These are phyloP conservation scores for Cyclura pinguis DNA, from an alignment of 2,797 vertebrate genomes.

Conservation along the genomic window DNA sequence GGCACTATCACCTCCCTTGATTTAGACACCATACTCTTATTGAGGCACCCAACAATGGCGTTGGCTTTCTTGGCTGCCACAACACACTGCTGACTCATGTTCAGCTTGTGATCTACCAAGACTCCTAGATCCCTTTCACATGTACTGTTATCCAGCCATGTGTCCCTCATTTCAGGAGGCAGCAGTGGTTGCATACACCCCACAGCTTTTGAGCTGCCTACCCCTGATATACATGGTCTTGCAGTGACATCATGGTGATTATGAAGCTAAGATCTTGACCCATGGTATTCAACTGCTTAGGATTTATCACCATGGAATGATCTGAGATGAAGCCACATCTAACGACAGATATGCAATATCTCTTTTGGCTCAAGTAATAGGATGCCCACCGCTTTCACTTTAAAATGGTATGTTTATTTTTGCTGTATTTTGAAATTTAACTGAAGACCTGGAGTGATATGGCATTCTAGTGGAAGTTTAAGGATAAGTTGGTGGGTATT, in stretches of 20 bases:
- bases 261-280: background rate
- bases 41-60: no score
- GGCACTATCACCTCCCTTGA: no score
- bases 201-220: background rate
- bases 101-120: no score
- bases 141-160: no score
- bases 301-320: background rate
- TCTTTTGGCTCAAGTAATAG: background rate
- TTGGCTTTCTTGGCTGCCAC: no score
- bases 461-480: background rate
- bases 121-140: no score
- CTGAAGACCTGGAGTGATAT: background rate
- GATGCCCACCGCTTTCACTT: background rate
- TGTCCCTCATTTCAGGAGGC: background rate
- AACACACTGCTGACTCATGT: no score
- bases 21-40: no score
- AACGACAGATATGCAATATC: background rate
- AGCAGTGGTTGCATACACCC: background rate
- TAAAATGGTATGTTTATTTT: background rate
- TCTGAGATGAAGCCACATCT: background rate
- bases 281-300: background rate
- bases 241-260: background rate
- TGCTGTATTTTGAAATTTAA: background rate
- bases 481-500: background rate
- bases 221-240: background rate